Evolutionary conservation across 2,113 vertebrate species (phyloP).

Genomic region (Lepisosteus osseus): DNA sequence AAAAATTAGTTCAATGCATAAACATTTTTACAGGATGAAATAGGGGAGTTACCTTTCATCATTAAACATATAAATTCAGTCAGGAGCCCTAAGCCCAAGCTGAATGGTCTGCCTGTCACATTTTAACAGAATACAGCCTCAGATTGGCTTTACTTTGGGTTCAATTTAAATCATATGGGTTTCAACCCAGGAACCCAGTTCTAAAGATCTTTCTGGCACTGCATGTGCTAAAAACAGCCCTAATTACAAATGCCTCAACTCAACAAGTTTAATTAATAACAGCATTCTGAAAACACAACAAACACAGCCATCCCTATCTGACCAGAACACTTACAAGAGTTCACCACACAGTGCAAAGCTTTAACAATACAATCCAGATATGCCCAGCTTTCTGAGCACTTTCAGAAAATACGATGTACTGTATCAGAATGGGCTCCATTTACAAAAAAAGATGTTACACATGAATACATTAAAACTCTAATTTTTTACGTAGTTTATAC

Average conservation of each 20-base stretch:
- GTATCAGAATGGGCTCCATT: no score
- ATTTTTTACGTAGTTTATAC: no score
- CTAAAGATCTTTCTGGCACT: constrained; percentile 26
- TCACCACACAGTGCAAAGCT: constrained; percentile 28
- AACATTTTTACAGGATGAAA: no score
- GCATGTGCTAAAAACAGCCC: constrained; percentile 26
- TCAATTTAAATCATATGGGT: neutral
- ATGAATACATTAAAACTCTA: no score
- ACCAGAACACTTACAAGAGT: constrained; percentile 8
- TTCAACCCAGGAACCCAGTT: neutral
- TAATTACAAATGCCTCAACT: constrained; percentile 37
- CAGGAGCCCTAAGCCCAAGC: neutral
- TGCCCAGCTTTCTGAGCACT: neutral
- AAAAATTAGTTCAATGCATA: no score
- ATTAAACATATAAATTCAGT: neutral
- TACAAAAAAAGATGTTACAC: no score
- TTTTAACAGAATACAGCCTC: neutral
- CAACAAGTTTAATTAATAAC: constrained; percentile 44
- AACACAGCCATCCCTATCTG: constrained; percentile 17
- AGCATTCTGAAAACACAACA: constrained; percentile 51
- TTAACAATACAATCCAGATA: constrained; percentile 60
- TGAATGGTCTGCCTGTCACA: neutral
- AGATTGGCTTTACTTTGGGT: neutral
- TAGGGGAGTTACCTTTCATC: no score
- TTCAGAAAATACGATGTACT: no score